These are phyloP conservation scores for Argopecten irradians DNA, from an alignment of 1,140 invertebrate genomes.

Conservation along the genomic window DNA sequence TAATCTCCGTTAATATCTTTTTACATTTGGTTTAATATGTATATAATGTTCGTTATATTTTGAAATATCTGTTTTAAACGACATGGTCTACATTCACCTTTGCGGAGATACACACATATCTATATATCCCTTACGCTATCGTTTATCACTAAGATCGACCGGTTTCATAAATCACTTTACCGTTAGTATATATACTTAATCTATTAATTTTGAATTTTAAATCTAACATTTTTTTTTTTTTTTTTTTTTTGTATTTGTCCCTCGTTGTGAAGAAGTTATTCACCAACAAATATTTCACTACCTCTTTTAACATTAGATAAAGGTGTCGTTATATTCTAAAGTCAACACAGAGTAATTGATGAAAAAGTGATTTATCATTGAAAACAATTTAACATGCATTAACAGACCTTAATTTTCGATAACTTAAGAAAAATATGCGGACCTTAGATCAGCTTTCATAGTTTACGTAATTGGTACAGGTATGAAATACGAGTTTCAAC, in stretches of 20 bases:
- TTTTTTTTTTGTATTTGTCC: neutral
- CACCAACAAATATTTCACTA: neutral
- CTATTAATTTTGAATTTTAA: neutral
- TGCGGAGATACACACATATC: neutral
- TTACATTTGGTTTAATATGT: slow-evolving; percentile 7
- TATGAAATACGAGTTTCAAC: too few relatives aligned
- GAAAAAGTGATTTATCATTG: too few relatives aligned
- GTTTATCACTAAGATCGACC: neutral
- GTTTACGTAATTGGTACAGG: too few relatives aligned
- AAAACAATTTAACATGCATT: too few relatives aligned
- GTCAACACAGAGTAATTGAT: neutral
- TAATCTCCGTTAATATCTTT: neutral
- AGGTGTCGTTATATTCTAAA: neutral
- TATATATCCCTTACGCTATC: neutral
- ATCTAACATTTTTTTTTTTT: neutral
- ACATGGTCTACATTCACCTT: neutral
- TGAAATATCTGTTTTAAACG: slow-evolving; percentile 6
- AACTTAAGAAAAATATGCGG: too few relatives aligned
- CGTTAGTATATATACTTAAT: neutral
- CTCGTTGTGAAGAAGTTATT: neutral
- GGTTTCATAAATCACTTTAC: neutral
- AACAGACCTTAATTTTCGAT: too few relatives aligned
- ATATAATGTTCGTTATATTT: slow-evolving; percentile 5
- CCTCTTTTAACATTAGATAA: neutral
- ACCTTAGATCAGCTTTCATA: too few relatives aligned